Evolutionary conservation across 1,140 invertebrate species (phyloP).

Genomic region (Drosophila ananassae): DNA sequence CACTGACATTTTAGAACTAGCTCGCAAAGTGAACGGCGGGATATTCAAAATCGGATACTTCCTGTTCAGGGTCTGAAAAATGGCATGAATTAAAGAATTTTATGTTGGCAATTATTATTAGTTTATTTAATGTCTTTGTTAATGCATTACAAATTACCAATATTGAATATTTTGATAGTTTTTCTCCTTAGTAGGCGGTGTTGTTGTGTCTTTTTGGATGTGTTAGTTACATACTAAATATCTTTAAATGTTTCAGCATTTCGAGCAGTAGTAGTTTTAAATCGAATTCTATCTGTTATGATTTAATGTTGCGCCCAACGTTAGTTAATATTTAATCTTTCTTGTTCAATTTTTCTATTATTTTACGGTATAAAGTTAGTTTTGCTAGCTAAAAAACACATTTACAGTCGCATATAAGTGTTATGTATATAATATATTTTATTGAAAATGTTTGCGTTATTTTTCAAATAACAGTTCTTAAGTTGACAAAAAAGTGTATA

Average conservation of each 20-base stretch:
- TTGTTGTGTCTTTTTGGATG: conserved; percentile 38
- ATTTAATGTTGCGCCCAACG: conserved; percentile 47
- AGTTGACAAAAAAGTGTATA: conserved; percentile 44
- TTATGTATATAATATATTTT: conserved; percentile 43
- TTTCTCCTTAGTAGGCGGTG: conserved; percentile 51
- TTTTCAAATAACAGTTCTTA: conserved; percentile 64
- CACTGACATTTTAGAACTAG: not conserved
- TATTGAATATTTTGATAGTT: conserved; percentile 69
- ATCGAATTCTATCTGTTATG: conserved; percentile 46
- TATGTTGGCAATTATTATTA: conserved; percentile 39
- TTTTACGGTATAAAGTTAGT: conserved; percentile 73
- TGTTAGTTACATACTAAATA: conserved; percentile 51
- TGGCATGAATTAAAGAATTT: not conserved
- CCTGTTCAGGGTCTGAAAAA: not conserved
- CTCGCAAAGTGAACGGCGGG: not conserved
- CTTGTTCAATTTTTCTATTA: conserved; percentile 61
- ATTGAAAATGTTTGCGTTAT: conserved; percentile 67
- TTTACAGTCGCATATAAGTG: conserved; percentile 64
- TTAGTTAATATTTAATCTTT: conserved; percentile 27
- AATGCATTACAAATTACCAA: conserved; percentile 56
- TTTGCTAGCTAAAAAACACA: conserved; percentile 77
- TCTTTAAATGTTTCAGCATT: conserved; percentile 70
- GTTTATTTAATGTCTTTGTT: conserved; percentile 66
- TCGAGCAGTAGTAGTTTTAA: conserved; percentile 66
- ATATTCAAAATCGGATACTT: not conserved